A percentile compares a stretch with the other conserved stretches of the same genome.
These are phyloP conservation scores for rat (Rattus norvegicus) DNA, from an alignment of 2,113 vertebrate genomes.

Conservation along the genomic window DNA sequence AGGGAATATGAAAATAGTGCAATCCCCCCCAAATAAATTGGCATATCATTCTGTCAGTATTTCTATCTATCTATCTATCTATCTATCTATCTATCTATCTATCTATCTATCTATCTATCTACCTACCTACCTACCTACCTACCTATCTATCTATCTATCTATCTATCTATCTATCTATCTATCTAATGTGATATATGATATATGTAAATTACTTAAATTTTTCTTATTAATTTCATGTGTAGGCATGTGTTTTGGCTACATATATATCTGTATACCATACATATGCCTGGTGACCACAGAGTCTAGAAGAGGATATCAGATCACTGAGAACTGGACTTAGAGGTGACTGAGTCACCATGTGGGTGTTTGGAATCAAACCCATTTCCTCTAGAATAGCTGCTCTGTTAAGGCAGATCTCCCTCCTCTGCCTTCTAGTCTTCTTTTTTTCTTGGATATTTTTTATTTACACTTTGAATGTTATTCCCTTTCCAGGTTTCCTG, in stretches of 20 bases:
- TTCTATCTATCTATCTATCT: background rate
- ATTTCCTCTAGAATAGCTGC: background rate
- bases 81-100: background rate
- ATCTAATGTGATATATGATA: too few relatives aligned
- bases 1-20: background rate
- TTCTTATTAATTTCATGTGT: background rate
- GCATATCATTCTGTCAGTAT: background rate
- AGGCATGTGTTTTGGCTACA: background rate
- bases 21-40: background rate
- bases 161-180: background rate
- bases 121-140: background rate
- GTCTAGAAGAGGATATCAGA: background rate
- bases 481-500: too few relatives aligned
- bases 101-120: background rate
- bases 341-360: background rate
- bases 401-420: background rate
- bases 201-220: background rate
- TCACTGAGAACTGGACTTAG: background rate
- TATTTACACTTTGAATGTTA: too few relatives aligned
- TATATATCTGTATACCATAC: background rate
- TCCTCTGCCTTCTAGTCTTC: too few relatives aligned
- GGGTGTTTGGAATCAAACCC: background rate
- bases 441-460: too few relatives aligned
- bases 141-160: background rate
- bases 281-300: background rate